Conservation (phyloP, 1,140 invertebrate genomes). For the Pogonomyrmex barbatus region DNA sequence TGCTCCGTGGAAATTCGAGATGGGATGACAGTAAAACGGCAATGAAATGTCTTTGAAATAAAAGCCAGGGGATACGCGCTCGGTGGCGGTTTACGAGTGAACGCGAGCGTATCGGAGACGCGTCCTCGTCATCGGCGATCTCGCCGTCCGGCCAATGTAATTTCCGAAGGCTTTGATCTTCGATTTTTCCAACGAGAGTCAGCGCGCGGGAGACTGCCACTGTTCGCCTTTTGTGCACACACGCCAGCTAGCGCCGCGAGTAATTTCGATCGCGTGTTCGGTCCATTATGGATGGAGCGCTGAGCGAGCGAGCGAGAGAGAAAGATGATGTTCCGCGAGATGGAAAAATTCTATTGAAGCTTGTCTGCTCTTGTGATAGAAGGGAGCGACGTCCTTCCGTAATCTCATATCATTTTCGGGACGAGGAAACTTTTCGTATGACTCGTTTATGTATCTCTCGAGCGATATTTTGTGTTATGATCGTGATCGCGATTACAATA, state of each 20-base stretch:
- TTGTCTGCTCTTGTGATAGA: conserved; percentile 13
- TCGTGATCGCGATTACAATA: background rate
- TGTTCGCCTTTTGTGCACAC: conserved; percentile 33
- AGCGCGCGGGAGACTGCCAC: conserved; percentile 7
- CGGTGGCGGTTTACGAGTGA: conserved; percentile 66
- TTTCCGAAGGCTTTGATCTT: conserved; percentile 71
- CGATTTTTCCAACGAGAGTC: conserved; percentile 59
- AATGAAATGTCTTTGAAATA: conserved; percentile 66
- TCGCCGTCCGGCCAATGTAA: conserved; percentile 46
- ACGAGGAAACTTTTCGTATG: background rate
- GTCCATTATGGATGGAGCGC: conserved; percentile 40
- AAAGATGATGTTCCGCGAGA: conserved; percentile 23
- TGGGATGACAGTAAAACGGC: conserved; percentile 63
- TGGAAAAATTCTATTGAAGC: conserved; percentile 33
- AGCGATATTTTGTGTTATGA: conserved; percentile 6
- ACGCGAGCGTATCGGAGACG: conserved; percentile 27
- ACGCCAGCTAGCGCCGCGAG: conserved; percentile 6
- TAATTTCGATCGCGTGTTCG: conserved; percentile 58
- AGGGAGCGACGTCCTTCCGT: background rate
- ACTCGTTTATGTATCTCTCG: background rate
- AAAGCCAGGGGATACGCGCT: conserved; percentile 41
- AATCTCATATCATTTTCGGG: background rate
- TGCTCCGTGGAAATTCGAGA: conserved; percentile 43
- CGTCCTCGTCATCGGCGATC: conserved; percentile 19
- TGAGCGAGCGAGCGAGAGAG: conserved; percentile 10